Percentiles rank a stretch among this genome's conserved stretches.
Conservation (phyloP, 2,113 vertebrate genomes). For the Xiphias gladius region DNA sequence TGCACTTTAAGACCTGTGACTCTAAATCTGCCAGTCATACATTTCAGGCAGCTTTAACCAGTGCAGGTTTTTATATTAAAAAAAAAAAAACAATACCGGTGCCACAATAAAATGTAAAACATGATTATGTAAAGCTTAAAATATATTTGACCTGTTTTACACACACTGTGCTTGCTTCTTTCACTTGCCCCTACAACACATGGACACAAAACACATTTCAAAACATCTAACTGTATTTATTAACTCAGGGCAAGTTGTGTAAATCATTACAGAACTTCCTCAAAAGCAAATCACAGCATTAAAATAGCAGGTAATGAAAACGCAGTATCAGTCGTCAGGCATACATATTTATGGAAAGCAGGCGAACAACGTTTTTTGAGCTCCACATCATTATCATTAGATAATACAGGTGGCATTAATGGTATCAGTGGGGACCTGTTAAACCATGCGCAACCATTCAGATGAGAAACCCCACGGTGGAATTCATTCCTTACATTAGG, state of each 20-base stretch:
- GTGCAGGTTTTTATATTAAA: slow-evolving; percentile 23
- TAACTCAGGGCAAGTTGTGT: slow-evolving; percentile 49
- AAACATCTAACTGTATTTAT: slow-evolving; percentile 67
- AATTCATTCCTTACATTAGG: slow-evolving; percentile 8
- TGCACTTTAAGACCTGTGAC: slow-evolving; percentile 42
- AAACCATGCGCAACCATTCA: slow-evolving; percentile 53
- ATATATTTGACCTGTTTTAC: slow-evolving; percentile 58
- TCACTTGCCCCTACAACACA: neutral
- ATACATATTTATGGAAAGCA: slow-evolving; percentile 37
- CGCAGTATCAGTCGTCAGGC: slow-evolving; percentile 13
- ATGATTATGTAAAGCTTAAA: slow-evolving; percentile 37
- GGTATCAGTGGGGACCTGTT: slow-evolving; percentile 43
- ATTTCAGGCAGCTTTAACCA: slow-evolving; percentile 26
- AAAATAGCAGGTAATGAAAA: slow-evolving; percentile 48
- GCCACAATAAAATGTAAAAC: slow-evolving; percentile 22
- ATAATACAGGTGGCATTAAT: slow-evolving; percentile 38
- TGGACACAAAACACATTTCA: slow-evolving; percentile 11
- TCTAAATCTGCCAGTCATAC: slow-evolving; percentile 11
- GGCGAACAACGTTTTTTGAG: slow-evolving; percentile 8
- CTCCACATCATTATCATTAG: slow-evolving; percentile 14
- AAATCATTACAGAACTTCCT: slow-evolving; percentile 46
- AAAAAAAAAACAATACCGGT: neutral
- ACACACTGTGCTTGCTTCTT: slow-evolving; percentile 16
- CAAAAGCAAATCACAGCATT: slow-evolving; percentile 40
- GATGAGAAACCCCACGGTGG: slow-evolving; percentile 29